Evolutionary conservation across 2,113 vertebrate genomes (phyloP), one percentile per base, ranked within the genome.

Genomic region (Rana temporaria): DNA sequence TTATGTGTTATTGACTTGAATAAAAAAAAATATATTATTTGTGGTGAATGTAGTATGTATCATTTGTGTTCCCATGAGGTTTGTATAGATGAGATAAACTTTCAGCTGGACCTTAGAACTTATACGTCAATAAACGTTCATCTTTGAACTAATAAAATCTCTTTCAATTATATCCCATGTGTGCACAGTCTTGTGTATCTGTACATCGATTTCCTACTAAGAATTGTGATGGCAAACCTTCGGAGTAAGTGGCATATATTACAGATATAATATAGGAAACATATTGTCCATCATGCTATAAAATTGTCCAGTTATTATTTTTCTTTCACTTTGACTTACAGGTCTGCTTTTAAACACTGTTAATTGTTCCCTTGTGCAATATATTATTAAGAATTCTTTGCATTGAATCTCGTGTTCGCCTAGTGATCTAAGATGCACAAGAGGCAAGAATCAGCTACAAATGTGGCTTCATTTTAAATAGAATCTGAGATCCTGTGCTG

Each of bases 101-200:
- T 75, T 42, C 72, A 60, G 32, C 30, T 75, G 56, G 56, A 75
- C 56, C n/a, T 75, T 42, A 11, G 6, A 6, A 75, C 59, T 75
- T 56, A 75, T 75, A 62, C 19, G 55, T 75, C 72, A n/a, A 75
- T 75, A 75, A 75, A 60, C 72, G 60, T 60, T 75, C 56, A 75
- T 75, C 57, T 75, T 59, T 42, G 57, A 75, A 75, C 72, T 62
- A 75, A 75, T 75, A 75, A 75, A 75, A 75, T 42, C 30, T 24
- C 32, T 22, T 74, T 62, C 60, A 62, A 75, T 62, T 19, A 62
- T 62, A 20, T 62, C 56, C 56, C 72, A 62, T 38, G 56, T 62
- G 72, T 42, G 9, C n/a, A 17, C 30, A 56, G 2, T 75, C 32
- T 24, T 24, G 12, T 75, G 56, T 75, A 38, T 14, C 19, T 26